Evolutionary conservation across 2,113 vertebrate genomes (phyloP).

Genomic region (Xyrauchen texanus): DNA sequence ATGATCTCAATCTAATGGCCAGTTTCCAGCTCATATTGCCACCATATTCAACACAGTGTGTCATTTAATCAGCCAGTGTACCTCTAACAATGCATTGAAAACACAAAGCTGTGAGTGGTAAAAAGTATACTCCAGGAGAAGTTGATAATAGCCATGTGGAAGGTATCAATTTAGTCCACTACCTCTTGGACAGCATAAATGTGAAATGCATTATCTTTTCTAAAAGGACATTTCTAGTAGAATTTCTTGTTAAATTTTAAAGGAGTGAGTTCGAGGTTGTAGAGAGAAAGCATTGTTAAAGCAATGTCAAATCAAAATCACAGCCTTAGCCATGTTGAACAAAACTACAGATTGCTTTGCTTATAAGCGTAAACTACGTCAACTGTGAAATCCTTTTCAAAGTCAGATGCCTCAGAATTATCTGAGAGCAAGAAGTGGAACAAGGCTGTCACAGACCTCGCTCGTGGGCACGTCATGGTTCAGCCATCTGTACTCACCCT

Average conservation of each 20-base stretch:
- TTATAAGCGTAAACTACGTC: slow-evolving; percentile 29
- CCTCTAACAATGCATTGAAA: slow-evolving; percentile 18
- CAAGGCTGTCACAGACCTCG: neutral
- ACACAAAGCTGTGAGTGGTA: slow-evolving; percentile 9
- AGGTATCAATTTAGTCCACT: neutral
- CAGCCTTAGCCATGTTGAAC: neutral
- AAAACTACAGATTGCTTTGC: slow-evolving; percentile 5
- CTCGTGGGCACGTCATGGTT: slow-evolving; percentile 32
- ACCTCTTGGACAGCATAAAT: neutral
- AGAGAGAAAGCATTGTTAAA: neutral
- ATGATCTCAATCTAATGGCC: slow-evolving; percentile 55
- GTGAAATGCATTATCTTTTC: neutral
- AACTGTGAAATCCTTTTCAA: slow-evolving; percentile 33
- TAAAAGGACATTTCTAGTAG: neutral
- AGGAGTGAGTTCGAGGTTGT: neutral
- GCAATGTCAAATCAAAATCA: neutral
- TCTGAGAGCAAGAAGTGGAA: slow-evolving; percentile 43
- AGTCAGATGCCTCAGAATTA: slow-evolving; percentile 27
- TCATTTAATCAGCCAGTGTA: slow-evolving; percentile 18
- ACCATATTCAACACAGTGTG: neutral
- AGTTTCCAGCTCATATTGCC: slow-evolving; percentile 16
- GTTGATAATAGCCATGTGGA: neutral
- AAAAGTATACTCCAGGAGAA: neutral
- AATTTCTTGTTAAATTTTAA: neutral
- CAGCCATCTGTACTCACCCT: slow-evolving; percentile 45